These are phyloP conservation scores for Dicroscelio sp. DNA, from an alignment of 2,888 invertebrate genomes.

Conservation along the genomic window DNA sequence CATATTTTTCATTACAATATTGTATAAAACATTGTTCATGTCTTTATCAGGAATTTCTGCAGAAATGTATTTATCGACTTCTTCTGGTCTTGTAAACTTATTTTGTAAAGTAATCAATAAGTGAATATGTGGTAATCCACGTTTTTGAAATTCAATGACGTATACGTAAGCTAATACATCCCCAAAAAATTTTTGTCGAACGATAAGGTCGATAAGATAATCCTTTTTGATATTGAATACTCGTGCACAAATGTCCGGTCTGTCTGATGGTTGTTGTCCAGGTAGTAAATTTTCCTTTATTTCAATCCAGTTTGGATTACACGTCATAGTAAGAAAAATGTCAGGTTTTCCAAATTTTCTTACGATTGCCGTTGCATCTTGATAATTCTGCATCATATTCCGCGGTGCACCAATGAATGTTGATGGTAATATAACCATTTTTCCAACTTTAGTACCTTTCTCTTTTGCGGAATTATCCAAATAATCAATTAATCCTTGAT, in stretches of 20 bases:
- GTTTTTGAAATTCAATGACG: background rate
- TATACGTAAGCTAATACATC: background rate
- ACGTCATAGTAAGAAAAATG: background rate
- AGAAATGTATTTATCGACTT: background rate
- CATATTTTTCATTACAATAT: conserved; percentile 4
- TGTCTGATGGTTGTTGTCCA: background rate
- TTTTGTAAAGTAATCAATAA: background rate
- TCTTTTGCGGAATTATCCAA: background rate
- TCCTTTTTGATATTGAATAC: background rate
- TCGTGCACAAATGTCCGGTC: background rate
- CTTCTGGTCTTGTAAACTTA: background rate
- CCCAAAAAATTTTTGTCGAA: background rate
- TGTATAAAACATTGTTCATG: background rate
- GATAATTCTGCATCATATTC: background rate
- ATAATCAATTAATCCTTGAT: conserved; percentile 34
- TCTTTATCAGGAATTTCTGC: background rate
- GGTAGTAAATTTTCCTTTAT: background rate
- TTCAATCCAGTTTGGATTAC: background rate
- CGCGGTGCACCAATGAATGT: background rate
- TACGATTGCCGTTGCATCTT: background rate
- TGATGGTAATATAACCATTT: background rate
- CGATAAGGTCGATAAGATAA: background rate
- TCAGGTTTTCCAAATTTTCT: background rate
- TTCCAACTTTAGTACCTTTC: background rate
- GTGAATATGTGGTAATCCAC: background rate